These are phyloP conservation scores for Lacerta bilineata DNA, from an alignment of 2,797 vertebrate species.

Conservation along the genomic window DNA sequence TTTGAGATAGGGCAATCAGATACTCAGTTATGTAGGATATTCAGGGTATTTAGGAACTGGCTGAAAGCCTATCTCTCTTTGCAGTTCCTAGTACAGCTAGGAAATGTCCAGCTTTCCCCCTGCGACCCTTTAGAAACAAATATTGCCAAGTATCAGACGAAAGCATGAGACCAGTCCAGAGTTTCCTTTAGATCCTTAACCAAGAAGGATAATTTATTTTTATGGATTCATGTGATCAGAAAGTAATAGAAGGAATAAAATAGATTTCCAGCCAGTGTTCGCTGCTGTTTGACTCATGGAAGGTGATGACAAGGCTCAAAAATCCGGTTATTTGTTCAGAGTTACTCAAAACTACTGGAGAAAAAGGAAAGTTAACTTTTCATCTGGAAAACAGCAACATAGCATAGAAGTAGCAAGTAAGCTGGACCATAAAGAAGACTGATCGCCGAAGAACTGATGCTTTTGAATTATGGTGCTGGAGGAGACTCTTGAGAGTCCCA, in stretches of 20 bases:
- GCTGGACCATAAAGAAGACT: no score
- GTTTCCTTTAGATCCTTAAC: slow-evolving; percentile 19
- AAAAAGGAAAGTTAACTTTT: background rate
- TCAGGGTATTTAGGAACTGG: slow-evolving; percentile 15
- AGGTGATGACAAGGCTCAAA: background rate
- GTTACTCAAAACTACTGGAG: no score
- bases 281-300: background rate
- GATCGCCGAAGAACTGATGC: no score
- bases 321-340: background rate
- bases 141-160: slow-evolving; percentile 5
- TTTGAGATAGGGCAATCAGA: slow-evolving; percentile 4
- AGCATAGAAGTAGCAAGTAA: background rate
- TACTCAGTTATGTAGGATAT: slow-evolving; percentile 21
- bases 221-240: background rate
- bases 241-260: background rate
- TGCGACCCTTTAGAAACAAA: background rate
- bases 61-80: slow-evolving; percentile 7
- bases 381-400: background rate
- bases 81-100: slow-evolving; percentile 12
- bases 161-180: background rate
- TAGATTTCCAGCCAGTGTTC: background rate
- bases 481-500: no score
- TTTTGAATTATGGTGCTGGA: no score
- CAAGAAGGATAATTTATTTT: background rate
- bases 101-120: background rate